Percentiles rank a stretch among this genome's conserved stretches.
Conservation (phyloP, 2,888 invertebrate genomes). For the Lepas anatifera region DNA sequence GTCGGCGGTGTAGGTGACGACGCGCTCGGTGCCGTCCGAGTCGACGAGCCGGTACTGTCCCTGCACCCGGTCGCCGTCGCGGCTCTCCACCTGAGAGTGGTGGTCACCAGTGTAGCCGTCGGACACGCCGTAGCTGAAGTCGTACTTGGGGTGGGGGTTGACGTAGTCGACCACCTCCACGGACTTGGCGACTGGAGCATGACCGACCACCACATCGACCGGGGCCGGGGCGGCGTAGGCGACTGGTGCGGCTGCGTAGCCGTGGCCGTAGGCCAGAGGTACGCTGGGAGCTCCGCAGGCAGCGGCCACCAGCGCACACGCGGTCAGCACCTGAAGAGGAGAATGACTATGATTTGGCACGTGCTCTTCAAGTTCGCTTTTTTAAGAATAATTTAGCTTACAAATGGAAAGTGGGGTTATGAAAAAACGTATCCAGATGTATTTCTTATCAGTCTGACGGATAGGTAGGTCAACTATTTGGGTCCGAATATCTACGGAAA, state of each 20-base stretch:
- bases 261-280: constrained; percentile 1
- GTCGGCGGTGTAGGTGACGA: constrained; percentile 23
- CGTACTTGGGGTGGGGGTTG: constrained; percentile 13
- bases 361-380: too few relatives aligned
- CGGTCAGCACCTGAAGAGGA: background rate
- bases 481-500: too few relatives aligned
- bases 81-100: constrained; percentile 13
- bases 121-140: constrained; percentile 15
- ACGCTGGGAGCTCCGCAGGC: constrained; percentile 1
- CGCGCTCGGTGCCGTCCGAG: constrained; percentile 16
- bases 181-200: background rate
- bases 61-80: constrained; percentile 14
- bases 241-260: constrained; percentile 22
- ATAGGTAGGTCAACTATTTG: too few relatives aligned
- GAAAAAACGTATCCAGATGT: too few relatives aligned
- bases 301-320: constrained; percentile 7
- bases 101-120: constrained; percentile 16
- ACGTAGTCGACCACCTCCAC: background rate
- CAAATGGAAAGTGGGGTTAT: too few relatives aligned
- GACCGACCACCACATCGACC: background rate
- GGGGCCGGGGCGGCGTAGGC: constrained; percentile 14
- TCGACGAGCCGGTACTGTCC: constrained; percentile 15
- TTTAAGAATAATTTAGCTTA: too few relatives aligned
- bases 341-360: too few relatives aligned
- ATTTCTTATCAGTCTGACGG: too few relatives aligned